These are phyloP conservation scores for Myrmecophaga tridactyla DNA, from an alignment of 2,113 vertebrate species.

Conservation along the genomic window DNA sequence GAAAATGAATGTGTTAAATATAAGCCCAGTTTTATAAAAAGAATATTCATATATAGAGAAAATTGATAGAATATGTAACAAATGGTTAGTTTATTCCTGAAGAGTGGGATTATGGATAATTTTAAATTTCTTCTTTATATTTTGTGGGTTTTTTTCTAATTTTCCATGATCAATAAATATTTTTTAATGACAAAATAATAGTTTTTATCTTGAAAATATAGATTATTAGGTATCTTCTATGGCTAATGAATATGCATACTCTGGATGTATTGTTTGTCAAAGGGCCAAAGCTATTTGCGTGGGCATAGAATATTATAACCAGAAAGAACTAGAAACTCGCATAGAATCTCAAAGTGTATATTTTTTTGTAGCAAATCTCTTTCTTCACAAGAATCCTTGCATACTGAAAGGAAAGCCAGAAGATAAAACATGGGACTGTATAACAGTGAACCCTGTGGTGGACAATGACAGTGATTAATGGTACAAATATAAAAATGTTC, in stretches of 20 bases:
- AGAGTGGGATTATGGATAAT: not conserved
- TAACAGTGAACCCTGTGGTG: too few relatives aligned
- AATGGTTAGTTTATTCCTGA: not conserved
- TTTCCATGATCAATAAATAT: not conserved
- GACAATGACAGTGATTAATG: too few relatives aligned
- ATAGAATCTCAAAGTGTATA: not conserved
- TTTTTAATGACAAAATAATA: slow-evolving; percentile 29
- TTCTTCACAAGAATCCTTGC: slow-evolving; percentile 26
- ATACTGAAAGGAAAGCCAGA: not conserved
- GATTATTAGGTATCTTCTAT: not conserved
- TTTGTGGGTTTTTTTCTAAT: not conserved
- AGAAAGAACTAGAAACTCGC: slow-evolving; percentile 1
- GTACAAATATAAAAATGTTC: too few relatives aligned
- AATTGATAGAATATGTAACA: not conserved
- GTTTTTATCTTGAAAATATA: slow-evolving; percentile 8
- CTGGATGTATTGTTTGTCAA: not conserved
- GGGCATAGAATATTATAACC: not conserved
- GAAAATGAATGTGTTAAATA: not conserved
- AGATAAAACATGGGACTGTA: too few relatives aligned
- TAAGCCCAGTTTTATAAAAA: not conserved
- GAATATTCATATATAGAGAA: not conserved
- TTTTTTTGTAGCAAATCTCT: not conserved
- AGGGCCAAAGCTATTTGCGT: not conserved
- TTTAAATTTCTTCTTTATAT: not conserved
- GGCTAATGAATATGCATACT: not conserved